Base-by-base conservation (phyloP, 2,113 vertebrate genomes). In the Rutilus rutilus region DNA sequence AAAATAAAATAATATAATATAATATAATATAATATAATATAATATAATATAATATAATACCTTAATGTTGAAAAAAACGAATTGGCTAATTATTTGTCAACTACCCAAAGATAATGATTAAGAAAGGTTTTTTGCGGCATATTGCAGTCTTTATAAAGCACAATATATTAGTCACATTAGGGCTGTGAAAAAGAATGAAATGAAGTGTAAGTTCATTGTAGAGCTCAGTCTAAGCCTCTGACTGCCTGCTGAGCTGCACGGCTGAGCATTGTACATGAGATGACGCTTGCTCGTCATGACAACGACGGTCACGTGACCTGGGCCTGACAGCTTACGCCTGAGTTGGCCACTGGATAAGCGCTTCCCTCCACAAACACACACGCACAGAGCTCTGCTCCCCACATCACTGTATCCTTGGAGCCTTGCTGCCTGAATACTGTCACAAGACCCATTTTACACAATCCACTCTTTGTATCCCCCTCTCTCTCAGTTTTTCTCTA, bases 361-460 rank as follows among this genome's bases (percentile, higher is more conserved):
- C 23, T 80, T 71, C 65, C 78, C 50, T 65, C 52, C 81, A 62
- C 78, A 83, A 5, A 57, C 36, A 59, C 57, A 69, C 86, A 78
- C 36, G 36, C 36, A 78, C 71, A 47, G 45, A 12, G 60, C 74
- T 79, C 52, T 84, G 36, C 79, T 81, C 64, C 81, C 30, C 74
- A 73, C 73, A 85, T 62, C 77, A 67, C 33, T 54, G 83, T 86
- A 65, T 84, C 78, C 64, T 87, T 82, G 45, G 88, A 89, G 89
- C 84, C 81, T 92, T 78, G 80, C 83, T 36, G 76, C 85, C 82
- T 65, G 52, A 90, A 93, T 86, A 90, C 88, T 88, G 93, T 94
- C 94, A 94, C 92, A 93, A 94, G 94, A 94, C 93, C 92, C 91
- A 90, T 89, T 93, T 89, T 89, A 84, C 91, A 95, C 93, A 95